Evolutionary conservation across 1,140 invertebrate genomes (phyloP), one percentile per base, ranked within the genome.

Genomic region (Olivierus martensii): DNA sequence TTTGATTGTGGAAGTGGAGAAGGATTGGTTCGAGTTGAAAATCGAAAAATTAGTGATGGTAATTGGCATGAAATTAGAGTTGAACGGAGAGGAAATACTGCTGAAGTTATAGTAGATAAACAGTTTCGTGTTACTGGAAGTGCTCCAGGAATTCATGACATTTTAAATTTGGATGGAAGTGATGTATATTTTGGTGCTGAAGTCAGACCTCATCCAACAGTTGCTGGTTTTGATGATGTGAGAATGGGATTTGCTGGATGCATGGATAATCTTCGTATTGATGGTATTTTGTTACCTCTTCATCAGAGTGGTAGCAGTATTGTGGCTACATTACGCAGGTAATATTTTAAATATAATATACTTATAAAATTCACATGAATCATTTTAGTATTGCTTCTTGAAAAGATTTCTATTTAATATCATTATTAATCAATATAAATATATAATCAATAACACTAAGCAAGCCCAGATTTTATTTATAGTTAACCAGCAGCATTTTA

Each of bases 1-100:
- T 90, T 91, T 71, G 84, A 95, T 65, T 77, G 92, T 51, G 90
- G 90, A 5, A 86, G 84, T 60, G 90, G 90, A n/a, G 84, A 87
- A 67, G 88, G 86, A n/a, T 63, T 82, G 9, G 80, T 90, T 2
- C 73, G 80, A 41, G 81, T 92, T 3, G 79, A 79, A 2, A 79
- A 79, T 41, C 67, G 79, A 1, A 77, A 78, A 58, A 77, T 92
- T 28, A 83, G 83, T 37, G 90, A 95, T 69, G 89, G 90, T 1
- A 75, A 78, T 56, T 95, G 91, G 91, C 91, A 96, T 70, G 79
- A 83, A 60, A 79, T 91, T 38, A 75, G 78, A 28, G 68, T 94
- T 44, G 83, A 91, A 67, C 73, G 91, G 22, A 79, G 84, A 38
- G 81, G 84, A 2, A 85, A 81, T 59, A 79, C 71, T 56, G 86